Percentiles rank a stretch among this genome's conserved stretches.
These are phyloP conservation scores for Andrena praecox DNA, from an alignment of 2,888 invertebrate genomes.

Conservation along the genomic window DNA sequence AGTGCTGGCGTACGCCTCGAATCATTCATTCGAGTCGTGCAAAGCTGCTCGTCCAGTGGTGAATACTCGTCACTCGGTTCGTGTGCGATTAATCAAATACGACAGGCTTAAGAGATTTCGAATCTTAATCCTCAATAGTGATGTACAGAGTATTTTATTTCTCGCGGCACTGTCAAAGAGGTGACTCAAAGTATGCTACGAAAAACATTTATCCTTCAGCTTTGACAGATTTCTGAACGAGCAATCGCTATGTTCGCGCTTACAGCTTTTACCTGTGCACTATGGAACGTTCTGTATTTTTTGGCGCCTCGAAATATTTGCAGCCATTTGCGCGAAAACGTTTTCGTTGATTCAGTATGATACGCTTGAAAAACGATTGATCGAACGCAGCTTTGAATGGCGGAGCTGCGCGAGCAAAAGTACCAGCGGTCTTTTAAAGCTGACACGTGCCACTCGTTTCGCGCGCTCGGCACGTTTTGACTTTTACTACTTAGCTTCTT, in stretches of 20 bases:
- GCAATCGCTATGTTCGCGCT: background rate
- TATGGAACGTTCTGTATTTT: background rate
- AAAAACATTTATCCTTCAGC: background rate
- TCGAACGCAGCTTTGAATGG: background rate
- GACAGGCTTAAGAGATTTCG: slow-evolving; percentile 22
- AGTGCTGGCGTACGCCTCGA: slow-evolving; percentile 48
- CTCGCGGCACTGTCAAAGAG: background rate
- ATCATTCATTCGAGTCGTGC: slow-evolving; percentile 60
- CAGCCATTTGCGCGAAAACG: background rate
- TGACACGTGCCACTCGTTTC: background rate
- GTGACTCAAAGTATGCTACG: background rate
- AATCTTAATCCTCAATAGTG: background rate
- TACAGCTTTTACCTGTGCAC: background rate
- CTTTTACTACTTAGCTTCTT: no score
- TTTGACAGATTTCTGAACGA: no score
- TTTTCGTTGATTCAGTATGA: background rate
- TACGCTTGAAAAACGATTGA: background rate
- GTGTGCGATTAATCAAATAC: slow-evolving; percentile 34
- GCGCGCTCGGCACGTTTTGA: no score
- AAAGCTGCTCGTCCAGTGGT: background rate
- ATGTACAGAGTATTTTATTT: background rate
- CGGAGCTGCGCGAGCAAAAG: background rate
- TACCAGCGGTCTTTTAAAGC: background rate
- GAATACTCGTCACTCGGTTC: background rate
- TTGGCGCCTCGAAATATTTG: background rate